Base-by-base conservation (phyloP, 2,888 invertebrate genomes). In the Ichneumoninae sp. region DNA sequence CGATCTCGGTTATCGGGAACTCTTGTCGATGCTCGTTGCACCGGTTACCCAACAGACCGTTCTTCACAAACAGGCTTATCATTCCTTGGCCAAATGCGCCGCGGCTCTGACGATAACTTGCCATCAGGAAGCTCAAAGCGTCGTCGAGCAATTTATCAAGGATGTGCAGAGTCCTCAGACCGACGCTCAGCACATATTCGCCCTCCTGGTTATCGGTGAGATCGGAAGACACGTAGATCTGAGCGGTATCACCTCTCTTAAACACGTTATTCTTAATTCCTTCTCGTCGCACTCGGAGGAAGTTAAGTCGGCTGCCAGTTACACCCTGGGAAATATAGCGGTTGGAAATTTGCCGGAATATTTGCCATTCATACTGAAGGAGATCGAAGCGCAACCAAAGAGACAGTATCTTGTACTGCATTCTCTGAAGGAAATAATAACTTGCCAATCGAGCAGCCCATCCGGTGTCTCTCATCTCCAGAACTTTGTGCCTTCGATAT, bases 261-360 rank as follows among this genome's bases (percentile, higher is more conserved):
- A 97, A 88, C 96, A 96, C 91, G 96, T 97, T 13, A 96, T 98
- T 73, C 95, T 99, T 83, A 96, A 96, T 86, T 98, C 98, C 22
- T 99, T 99, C 94, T 96, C 97, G 0, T 97, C 98, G 4, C 96
- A 96, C 13, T 98, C 98, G 0, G 99, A 99, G 94, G 99, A 99
- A 94, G 98, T 99, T 2, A 99, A 99, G 94, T 98, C 98, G 0
- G 99, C 99, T 0, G 99, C 99, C 16, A 98, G 99, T 88, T 98
- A 99, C 94, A 98, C 99, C 0, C 95, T 99, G 68, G 99, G 99
- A 22, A 98, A 98, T 77, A 97, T 99, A 33, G 98, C 98, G 6
- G 98, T 99, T 80, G 99, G 99, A 66, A 99, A 99, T 94, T 95
- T 99, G 88, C 96, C 97, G 13, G 96, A 97, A 90, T 99, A 98